Evolutionary conservation across 2,888 invertebrate genomes (phyloP), one percentile per base, ranked within the genome.

Genomic region (Leptinotarsa rubiginosa): DNA sequence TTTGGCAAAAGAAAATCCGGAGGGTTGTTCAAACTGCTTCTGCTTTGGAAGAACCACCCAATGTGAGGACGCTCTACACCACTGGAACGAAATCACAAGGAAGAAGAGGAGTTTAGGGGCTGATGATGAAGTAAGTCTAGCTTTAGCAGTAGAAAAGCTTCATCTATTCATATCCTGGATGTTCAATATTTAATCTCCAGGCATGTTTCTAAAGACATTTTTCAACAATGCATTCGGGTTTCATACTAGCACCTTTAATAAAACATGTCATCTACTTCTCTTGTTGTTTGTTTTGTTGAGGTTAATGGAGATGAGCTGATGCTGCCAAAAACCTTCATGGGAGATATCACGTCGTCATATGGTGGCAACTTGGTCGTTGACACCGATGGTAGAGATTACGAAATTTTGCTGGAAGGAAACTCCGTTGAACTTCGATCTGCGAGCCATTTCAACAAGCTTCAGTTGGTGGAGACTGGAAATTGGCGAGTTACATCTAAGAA

Each of bases 21-120:
- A 92, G 71, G 99, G 99, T 10, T 99, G 99, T 87, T 96, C 96
- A 0, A 92, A 94, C 75, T 99, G 99, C 87, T 99, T 97, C 90
- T 99, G 99, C 89, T 99, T 98, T 88, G 96, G 95, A 0, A 91
- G 97, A 82, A 94, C 95, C 67, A 90, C 92, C 4, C 90, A 91
- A 70, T 99, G 98, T 87, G 89, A 90, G 50, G 96, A 97, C 87
- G 95, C 96, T 0, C 91, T 92, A 41, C 92, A 95, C 75, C 92
- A 94, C 0, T 96, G 98, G 92, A 94, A 94, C 12, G 94, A 95
- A 86, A 91, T 95, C 54, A 72, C 75, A 4, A 91, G 93, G 83
- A 72, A 75, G n/a, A 80, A 81, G 69, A 81, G 79, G 65, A 73
- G 92, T n/a, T 71, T 80, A 18, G 76, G 88, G 90, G 79, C 77